These are phyloP conservation scores for Sebastes trivittatus DNA, from an alignment of 2,797 vertebrate genomes.

Conservation along the genomic window DNA sequence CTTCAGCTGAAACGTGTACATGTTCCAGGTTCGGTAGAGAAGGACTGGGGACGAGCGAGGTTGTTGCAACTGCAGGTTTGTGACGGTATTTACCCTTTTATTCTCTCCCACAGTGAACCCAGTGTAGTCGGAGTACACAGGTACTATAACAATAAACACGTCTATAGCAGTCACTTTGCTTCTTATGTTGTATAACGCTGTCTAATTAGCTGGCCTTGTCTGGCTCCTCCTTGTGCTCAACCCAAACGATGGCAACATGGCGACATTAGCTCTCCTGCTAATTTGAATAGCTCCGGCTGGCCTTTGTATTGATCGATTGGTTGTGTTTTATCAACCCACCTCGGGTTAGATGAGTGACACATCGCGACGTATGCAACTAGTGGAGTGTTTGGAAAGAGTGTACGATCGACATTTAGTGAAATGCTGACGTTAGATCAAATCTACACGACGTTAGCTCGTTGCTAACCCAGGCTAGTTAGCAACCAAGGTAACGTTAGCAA, in stretches of 20 bases:
- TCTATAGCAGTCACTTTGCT: accelerated
- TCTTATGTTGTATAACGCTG: background rate
- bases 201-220: slow-evolving; percentile 33
- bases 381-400: accelerated
- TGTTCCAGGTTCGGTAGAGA: slow-evolving; percentile 59
- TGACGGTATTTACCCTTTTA: slow-evolving; percentile 10
- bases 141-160: background rate
- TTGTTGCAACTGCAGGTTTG: slow-evolving; percentile 61
- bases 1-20: accelerated
- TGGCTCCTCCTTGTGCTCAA: slow-evolving; percentile 36
- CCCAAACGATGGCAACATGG: slow-evolving; percentile 71
- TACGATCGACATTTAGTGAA: accelerated
- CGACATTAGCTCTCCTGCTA: slow-evolving; percentile 68
- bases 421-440: background rate
- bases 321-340: background rate
- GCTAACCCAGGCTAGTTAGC: slow-evolving; percentile 37
- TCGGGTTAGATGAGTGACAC: accelerated
- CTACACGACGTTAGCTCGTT: background rate
- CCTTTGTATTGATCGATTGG: slow-evolving; percentile 12
- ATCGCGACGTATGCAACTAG: accelerated
- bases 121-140: background rate
- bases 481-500: background rate
- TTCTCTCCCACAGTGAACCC: background rate
- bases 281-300: background rate
- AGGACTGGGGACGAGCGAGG: slow-evolving; percentile 55